Percentiles rank a stretch among this genome's conserved stretches.
Evolutionary conservation across 2,888 invertebrate genomes (phyloP).

Genomic region (Congeria kusceri): DNA sequence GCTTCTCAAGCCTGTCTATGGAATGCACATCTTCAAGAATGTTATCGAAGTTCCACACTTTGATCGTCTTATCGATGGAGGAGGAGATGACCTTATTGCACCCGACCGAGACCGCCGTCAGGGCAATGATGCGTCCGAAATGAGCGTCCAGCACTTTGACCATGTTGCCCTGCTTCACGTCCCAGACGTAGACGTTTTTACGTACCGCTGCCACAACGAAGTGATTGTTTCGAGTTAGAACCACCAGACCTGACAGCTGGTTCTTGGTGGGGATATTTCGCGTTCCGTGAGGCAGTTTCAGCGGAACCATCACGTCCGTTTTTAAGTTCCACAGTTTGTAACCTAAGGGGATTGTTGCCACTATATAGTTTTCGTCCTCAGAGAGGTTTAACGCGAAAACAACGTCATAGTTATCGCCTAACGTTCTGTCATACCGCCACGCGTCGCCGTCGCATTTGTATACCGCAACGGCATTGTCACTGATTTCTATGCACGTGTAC

Average conservation of each 20-base stretch:
- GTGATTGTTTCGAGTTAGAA: conserved; percentile 95
- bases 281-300: conserved; percentile 88
- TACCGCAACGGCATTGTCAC: conserved; percentile 82
- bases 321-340: conserved; percentile 85
- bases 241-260: conserved; percentile 95
- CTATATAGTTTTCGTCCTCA: conserved; percentile 91
- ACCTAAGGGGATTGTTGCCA: conserved; percentile 88
- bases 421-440: conserved; percentile 82
- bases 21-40: conserved; percentile 96
- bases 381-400: conserved; percentile 90
- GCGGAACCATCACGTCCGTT: conserved; percentile 76
- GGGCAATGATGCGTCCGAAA: conserved; percentile 97
- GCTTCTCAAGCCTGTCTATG: conserved; percentile 94
- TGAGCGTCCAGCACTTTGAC: conserved; percentile 98
- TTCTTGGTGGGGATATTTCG: conserved; percentile 97
- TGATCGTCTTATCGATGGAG: conserved; percentile 98
- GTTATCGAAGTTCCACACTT: conserved; percentile 99
- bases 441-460: conserved; percentile 76
- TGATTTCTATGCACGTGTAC: conserved; percentile 84
- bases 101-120: conserved; percentile 93
- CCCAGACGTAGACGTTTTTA: conserved; percentile 98
- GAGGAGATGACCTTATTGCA: conserved; percentile 92
- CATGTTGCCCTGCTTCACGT: conserved; percentile 91
- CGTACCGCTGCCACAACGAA: conserved; percentile 98
- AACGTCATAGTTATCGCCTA: conserved; percentile 81